Evolutionary conservation across 2,113 vertebrate genomes (phyloP).

Genomic region (Eretmochelys imbricata): DNA sequence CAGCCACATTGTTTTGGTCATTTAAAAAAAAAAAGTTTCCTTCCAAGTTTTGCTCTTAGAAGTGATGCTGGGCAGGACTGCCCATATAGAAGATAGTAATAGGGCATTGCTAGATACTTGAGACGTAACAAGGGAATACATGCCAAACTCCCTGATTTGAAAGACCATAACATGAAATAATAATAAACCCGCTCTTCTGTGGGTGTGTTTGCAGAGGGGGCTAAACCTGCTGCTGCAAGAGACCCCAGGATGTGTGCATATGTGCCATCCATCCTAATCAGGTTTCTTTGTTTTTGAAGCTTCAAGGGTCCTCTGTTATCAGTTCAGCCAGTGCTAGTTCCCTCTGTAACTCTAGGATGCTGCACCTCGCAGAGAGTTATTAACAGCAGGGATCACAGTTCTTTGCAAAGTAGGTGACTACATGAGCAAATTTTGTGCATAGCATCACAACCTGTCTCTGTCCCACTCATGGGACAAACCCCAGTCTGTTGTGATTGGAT

Average conservation of each 20-base stretch:
- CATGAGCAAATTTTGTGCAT: neutral
- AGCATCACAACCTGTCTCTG: neutral
- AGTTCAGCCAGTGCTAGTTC: neutral
- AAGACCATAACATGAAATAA: neutral
- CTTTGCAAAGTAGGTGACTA: neutral
- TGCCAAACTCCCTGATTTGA: neutral
- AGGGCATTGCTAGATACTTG: neutral
- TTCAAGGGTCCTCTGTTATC: neutral
- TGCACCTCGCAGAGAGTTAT: too few species aligned
- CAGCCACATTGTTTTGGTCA: neutral
- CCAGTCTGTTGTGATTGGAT: neutral
- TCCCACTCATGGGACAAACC: neutral
- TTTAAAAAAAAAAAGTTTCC: neutral
- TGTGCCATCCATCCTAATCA: neutral
- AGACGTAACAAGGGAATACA: neutral
- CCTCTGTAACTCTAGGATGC: too few species aligned
- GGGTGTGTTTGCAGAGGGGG: neutral
- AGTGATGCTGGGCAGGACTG: neutral
- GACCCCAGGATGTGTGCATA: neutral
- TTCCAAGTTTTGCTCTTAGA: neutral
- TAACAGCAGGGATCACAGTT: neutral
- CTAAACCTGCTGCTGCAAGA: neutral
- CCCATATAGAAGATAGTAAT: neutral
- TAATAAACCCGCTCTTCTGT: neutral
- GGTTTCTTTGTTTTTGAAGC: too few species aligned